Evolutionary conservation across 2,888 invertebrate genomes (phyloP).

Genomic region (Pseudococcus longispinus): DNA sequence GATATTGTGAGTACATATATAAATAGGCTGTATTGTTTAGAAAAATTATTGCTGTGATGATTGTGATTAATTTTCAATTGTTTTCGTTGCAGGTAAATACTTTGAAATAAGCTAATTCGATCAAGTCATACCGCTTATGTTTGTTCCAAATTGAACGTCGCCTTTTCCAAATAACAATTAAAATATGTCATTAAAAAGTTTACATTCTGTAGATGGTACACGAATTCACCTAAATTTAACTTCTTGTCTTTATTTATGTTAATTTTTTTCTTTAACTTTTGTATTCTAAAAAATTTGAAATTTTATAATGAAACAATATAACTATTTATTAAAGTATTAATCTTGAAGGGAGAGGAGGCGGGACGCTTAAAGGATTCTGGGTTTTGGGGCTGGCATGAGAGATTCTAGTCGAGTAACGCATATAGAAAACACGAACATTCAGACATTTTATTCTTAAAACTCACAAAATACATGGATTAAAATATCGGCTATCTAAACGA

Average conservation of each 20-base stretch:
- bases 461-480: too few relatives aligned
- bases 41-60: not conserved
- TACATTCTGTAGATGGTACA: not conserved
- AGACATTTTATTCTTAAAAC: too few relatives aligned
- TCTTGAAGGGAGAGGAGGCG: too few relatives aligned
- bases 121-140: not conserved
- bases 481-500: too few relatives aligned
- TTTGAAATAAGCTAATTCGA: conserved; percentile 35
- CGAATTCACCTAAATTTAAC: conserved; percentile 13
- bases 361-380: too few relatives aligned
- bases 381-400: too few relatives aligned
- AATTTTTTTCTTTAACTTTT: conserved; percentile 39
- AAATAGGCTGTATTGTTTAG: not conserved
- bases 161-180: not conserved
- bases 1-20: conserved; percentile 90
- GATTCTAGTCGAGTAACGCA: too few relatives aligned
- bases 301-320: conserved; percentile 42
- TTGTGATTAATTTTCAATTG: not conserved
- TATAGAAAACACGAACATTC: too few relatives aligned
- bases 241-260: conserved; percentile 16
- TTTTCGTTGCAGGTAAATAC: conserved; percentile 41
- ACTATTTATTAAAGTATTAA: conserved; percentile 13
- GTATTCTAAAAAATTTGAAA: conserved; percentile 3
- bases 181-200: not conserved
- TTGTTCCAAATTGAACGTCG: conserved; percentile 18